Base-by-base conservation (phyloP, 1,140 invertebrate species). In the Stratiolaelaps scimitus region DNA sequence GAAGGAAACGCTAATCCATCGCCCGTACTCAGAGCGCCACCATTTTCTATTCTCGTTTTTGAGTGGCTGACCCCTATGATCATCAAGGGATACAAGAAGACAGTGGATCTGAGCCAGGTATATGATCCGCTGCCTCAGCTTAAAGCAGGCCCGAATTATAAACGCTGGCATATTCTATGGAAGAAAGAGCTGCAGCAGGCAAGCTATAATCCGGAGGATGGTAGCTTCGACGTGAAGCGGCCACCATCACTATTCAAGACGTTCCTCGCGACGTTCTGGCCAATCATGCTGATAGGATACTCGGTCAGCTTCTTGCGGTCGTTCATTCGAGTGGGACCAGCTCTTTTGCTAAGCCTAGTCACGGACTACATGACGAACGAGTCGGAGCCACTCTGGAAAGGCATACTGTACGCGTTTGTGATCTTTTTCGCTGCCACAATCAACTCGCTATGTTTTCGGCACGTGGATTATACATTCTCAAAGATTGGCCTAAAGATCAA, bases 401-500 rank as follows among this genome's bases (percentile, higher is more conserved):
- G 92, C 28, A 87, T 86, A 69, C 74, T 91, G 5, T 95, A 89
- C 76, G 84, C 89, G 0, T 40, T 40, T 40, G 74, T 81, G 0
- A 71, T 79, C 69, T 73, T 79, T 28, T 10, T 70, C 19, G 65
- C 65, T 30, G 30, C 67, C 0, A 67, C 56, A 0, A 7, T 71
- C n/a, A 67, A 71, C 34, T 95, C 92, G 13, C 26, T 60, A 6
- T 60, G 53, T 26, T 60, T 60, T 34, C 53, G 53, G 2, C 53
- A 60, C 34, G 26, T 34, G 4, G 53, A 60, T 23, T 60, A 60
- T 23, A 26, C 23, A 34, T 34, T 60, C 15, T 26, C 53, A 23
- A 34, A 26, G 26, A 17, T 17, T 15, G 53, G 15, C 2, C 26
- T 60, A 26, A 48, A 26, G 23, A 60, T 26, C 15, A 26, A 60